Percentiles rank a stretch among this genome's conserved stretches.
These are phyloP conservation scores for Apomyelois bistriatella DNA, from an alignment of 2,888 invertebrate genomes.

Conservation along the genomic window DNA sequence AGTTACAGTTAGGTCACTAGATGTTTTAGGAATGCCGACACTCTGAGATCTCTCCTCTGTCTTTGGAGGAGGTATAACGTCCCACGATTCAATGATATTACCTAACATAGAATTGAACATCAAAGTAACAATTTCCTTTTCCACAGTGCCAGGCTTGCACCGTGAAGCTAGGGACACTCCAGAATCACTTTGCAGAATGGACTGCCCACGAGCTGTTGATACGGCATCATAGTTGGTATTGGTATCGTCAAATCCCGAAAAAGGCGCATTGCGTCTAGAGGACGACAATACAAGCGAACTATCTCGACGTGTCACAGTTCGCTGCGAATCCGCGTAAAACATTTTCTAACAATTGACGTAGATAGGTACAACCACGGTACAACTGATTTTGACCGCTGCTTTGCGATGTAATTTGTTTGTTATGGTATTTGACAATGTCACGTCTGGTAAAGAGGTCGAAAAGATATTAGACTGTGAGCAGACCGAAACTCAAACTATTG, in stretches of 20 bases:
- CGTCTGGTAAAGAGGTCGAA: no score
- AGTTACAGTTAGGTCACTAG: slow-evolving; percentile 43
- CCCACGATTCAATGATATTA: slow-evolving; percentile 60
- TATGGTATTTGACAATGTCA: no score
- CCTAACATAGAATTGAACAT: slow-evolving; percentile 66
- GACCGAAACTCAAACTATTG: no score
- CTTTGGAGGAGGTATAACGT: slow-evolving; percentile 40
- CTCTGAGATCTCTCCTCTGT: slow-evolving; percentile 30
- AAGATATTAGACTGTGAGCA: no score
- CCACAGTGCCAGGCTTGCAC: slow-evolving; percentile 42
- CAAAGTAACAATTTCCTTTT: slow-evolving; percentile 54
- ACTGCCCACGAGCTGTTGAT: slow-evolving; percentile 32
- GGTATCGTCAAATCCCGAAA: slow-evolving; percentile 19
- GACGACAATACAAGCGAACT: slow-evolving; percentile 43
- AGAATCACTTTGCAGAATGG: slow-evolving; percentile 39
- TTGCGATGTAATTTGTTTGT: no score
- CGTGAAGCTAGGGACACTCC: slow-evolving; percentile 25
- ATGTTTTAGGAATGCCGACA: slow-evolving; percentile 37
- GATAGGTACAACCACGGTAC: slow-evolving; percentile 2
- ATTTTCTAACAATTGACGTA: slow-evolving; percentile 29
- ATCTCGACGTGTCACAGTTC: slow-evolving; percentile 58
- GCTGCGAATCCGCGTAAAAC: slow-evolving; percentile 61
- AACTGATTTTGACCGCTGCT: no score
- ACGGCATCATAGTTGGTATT: slow-evolving; percentile 32
- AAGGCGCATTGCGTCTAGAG: neutral